Evolutionary conservation across 2,113 vertebrate genomes (phyloP), one percentile per base, ranked within the genome.

Genomic region (Hydropotes inermis): DNA sequence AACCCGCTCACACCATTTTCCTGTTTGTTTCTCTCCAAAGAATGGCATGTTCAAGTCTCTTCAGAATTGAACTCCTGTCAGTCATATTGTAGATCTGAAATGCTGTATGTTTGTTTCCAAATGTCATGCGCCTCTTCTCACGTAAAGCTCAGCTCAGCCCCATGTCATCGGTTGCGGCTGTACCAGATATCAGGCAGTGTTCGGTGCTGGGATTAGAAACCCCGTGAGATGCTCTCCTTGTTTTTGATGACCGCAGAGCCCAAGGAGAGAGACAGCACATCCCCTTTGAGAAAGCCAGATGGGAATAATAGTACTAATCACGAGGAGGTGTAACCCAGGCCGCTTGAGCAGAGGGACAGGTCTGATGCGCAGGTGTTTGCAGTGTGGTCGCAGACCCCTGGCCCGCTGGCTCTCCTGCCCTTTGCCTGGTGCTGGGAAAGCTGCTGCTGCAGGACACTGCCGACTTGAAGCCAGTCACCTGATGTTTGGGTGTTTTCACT

Each of bases 241-340:
- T 86, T 87, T 33, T 89, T 4, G 67, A 33, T 39, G 33, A n/a
- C 43, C 19, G 83, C 36, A 60, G 7, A 54, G 64, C 28, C 5
- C 4, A 28, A 55, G 47, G 50, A 82, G 52, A 27, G 54, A 45
- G 17, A 52, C 4, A 45, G 30, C 7, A 5, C 10, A 2, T 55
- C 8, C 15, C 61, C 39, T 19, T 19, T 4, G 43, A 7, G 16
- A 11, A 8, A 23, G 11, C 33, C 16, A 47, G 8, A 8, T 5
- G 27, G 91, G 58, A 30, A 52, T 21, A 36, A 7, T 17, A 43
- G 19, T 45, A 36, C 33, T 25, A 36, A 36, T 25, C 12, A 8
- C 1, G 10, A 45, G 61, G 14, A 7, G 10, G 2, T 17, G 9
- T 7, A 21, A 60, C 0, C 0, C n/a, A 50, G 67, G 52, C 7